Base-by-base conservation (phyloP, 2,113 vertebrate species). In the Dolichallabes microphthalmus region DNA sequence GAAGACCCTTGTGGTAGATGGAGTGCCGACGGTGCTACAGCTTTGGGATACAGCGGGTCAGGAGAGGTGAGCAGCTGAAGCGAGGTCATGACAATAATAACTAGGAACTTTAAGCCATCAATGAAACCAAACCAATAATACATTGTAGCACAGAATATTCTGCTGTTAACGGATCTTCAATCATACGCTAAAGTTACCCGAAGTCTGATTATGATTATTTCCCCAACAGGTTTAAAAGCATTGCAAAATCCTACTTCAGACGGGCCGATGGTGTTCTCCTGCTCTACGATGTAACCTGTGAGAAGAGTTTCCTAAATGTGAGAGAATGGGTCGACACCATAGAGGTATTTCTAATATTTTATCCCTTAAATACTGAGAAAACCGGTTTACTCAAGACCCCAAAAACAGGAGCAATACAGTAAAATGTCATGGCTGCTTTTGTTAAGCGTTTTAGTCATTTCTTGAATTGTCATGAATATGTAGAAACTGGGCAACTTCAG, bases 21-120 rank as follows among this genome's bases (percentile, higher is more conserved):
- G 98, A 90, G 96, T 98, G 52, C 95, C 92, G 15, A 96, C 95
- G 10, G 91, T 97, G 17, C 90, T 99, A 63, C 98, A 98, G 57
- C 90, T 98, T 14, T 99, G 98, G 98, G 97, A 99, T 86, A 99
- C 97, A 0, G 96, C 98, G 39, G 98, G 97, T 58, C 98, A 99
- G 89, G 97, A 99, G 85, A 98, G 97, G 97, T 97, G 90, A 82
- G 83, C 13, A n/a, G 53, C 17, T 60, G n/a, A 22, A 32, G 4
- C 13, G 15, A 27, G 73, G 17, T 39, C 79, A 52, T 27, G 53
- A 57, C 60, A 78, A 14, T 32, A 35, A 58, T 78, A 45, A 45
- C 32, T n/a, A 32, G 25, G 10, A 78, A 22, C 2, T 55, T 3
- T 45, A 30, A 45, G 45, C 60, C 79, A 9, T 64, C 74, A 20